Evolutionary conservation across 2,888 invertebrate genomes (phyloP).

Genomic region (Melipona bicolor): DNA sequence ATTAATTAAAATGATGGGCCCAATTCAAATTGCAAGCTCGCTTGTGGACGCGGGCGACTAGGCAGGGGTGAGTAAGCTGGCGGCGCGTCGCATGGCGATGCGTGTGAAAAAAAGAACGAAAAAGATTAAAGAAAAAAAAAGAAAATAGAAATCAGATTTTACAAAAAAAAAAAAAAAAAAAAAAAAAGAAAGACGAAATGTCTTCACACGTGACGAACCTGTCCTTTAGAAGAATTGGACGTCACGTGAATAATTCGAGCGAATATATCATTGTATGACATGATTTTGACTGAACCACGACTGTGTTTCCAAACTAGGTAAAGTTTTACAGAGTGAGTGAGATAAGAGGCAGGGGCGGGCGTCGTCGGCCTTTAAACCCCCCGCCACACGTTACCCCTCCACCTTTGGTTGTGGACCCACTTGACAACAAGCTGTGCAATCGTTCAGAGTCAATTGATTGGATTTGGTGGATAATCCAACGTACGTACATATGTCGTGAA

Average conservation of each 20-base stretch:
- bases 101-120: slow-evolving; percentile 47
- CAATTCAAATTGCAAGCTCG: slow-evolving; percentile 77
- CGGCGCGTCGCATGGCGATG: slow-evolving; percentile 81
- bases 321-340: slow-evolving; percentile 81
- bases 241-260: slow-evolving; percentile 72
- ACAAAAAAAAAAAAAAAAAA: slow-evolving; percentile 13
- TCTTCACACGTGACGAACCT: slow-evolving; percentile 69
- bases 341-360: slow-evolving; percentile 75
- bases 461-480: slow-evolving; percentile 79
- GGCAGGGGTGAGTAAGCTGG: slow-evolving; percentile 83
- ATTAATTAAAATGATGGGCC: slow-evolving; percentile 75
- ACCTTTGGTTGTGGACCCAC: slow-evolving; percentile 79
- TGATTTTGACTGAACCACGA: slow-evolving; percentile 82
- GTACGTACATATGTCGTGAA: slow-evolving; percentile 78
- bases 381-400: slow-evolving; percentile 74
- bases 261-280: slow-evolving; percentile 72
- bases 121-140: slow-evolving; percentile 22
- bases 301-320: slow-evolving; percentile 85
- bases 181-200: slow-evolving; percentile 48
- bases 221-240: slow-evolving; percentile 69
- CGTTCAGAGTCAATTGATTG: slow-evolving; percentile 80
- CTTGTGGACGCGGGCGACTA: slow-evolving; percentile 77
- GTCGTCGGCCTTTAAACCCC: slow-evolving; percentile 75
- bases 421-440: slow-evolving; percentile 79
- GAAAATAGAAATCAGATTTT: neutral